Conservation (phyloP, 2,888 invertebrate genomes). For the Drosophila koepferae region DNA sequence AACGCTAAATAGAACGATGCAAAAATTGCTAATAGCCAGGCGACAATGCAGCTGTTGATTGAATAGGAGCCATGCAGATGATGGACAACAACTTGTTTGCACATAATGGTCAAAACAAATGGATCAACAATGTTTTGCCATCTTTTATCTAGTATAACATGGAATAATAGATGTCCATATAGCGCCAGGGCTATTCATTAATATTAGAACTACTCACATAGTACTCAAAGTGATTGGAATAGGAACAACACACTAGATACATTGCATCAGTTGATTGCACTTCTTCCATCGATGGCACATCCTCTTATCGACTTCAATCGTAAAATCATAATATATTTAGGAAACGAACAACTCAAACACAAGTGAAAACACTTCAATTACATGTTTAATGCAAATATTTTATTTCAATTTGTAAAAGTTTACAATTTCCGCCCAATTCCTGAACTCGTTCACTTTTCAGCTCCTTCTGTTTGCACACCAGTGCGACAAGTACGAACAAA, state of each 20-base stretch:
- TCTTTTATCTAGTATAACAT: not conserved
- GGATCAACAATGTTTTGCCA: slow-evolving; percentile 12
- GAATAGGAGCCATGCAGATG: slow-evolving; percentile 32
- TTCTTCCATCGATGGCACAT: not conserved
- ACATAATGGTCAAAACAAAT: slow-evolving; percentile 15
- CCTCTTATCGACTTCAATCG: not conserved
- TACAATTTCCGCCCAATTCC: slow-evolving; percentile 57
- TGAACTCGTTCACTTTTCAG: slow-evolving; percentile 61
- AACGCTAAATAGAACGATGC: slow-evolving; percentile 43
- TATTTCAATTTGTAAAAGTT: slow-evolving; percentile 70
- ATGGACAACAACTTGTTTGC: slow-evolving; percentile 13
- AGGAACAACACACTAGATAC: not conserved
- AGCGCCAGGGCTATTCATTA: not conserved
- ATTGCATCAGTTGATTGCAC: slow-evolving; percentile 1
- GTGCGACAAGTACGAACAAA: slow-evolving; percentile 22
- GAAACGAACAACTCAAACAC: slow-evolving; percentile 3
- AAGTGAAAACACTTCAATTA: slow-evolving; percentile 60
- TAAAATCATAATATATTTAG: slow-evolving; percentile 1
- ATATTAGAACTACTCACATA: not conserved
- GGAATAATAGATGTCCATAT: not conserved
- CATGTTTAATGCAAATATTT: slow-evolving; percentile 69
- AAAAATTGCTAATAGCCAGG: slow-evolving; percentile 48
- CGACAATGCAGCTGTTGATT: slow-evolving; percentile 49
- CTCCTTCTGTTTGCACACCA: slow-evolving; percentile 48
- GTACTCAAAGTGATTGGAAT: no score